Evolutionary conservation across 2,888 invertebrate genomes (phyloP).

Genomic region (Papilio demoleus): DNA sequence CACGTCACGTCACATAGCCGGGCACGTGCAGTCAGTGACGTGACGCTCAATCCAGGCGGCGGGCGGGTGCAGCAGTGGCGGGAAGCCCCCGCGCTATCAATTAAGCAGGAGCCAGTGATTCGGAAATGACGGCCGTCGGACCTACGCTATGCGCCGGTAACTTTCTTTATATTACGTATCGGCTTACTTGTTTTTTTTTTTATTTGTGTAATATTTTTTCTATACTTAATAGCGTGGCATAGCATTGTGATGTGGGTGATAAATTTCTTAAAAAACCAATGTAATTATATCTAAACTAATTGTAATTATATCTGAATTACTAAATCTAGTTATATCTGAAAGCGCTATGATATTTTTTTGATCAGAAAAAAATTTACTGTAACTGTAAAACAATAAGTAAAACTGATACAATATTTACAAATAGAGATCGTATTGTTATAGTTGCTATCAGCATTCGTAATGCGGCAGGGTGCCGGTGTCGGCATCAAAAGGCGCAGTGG

Average conservation of each 20-base stretch:
- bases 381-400: not conserved
- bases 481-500: slow-evolving; percentile 29
- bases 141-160: slow-evolving; percentile 11
- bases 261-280: too few species aligned
- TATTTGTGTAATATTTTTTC: not conserved
- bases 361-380: not conserved
- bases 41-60: not conserved
- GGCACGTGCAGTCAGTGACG: slow-evolving; percentile 8
- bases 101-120: slow-evolving; percentile 38
- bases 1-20: slow-evolving; percentile 1
- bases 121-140: slow-evolving; percentile 36
- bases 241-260: too few species aligned
- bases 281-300: too few species aligned
- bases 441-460: slow-evolving; percentile 25
- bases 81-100: slow-evolving; percentile 30
- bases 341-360: too few species aligned
- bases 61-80: slow-evolving; percentile 10
- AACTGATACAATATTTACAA: not conserved
- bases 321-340: too few species aligned
- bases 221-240: not conserved
- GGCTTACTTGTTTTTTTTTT: not conserved
- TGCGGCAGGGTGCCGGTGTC: not conserved
- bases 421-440: not conserved
- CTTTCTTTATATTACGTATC: slow-evolving; percentile 24
- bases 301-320: too few species aligned